These are phyloP conservation scores for Tenebrio molitor DNA, from an alignment of 1,140 invertebrate species.

Conservation along the genomic window DNA sequence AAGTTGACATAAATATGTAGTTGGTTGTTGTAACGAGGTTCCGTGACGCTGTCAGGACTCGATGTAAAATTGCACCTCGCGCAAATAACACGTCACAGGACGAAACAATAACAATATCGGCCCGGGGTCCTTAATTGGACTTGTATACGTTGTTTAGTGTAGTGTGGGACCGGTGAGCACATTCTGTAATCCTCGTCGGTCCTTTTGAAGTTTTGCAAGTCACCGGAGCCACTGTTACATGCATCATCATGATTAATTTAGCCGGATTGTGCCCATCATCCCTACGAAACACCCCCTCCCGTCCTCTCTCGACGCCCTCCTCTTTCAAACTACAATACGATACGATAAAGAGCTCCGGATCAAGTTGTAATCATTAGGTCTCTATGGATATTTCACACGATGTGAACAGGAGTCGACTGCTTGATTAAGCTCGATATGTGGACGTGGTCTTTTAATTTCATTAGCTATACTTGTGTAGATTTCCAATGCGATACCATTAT, in stretches of 20 bases:
- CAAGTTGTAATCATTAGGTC: constrained; percentile 28
- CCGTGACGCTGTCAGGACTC: neutral
- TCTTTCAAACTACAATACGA: constrained; percentile 28
- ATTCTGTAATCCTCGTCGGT: constrained; percentile 28
- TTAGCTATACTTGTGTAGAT: constrained; percentile 11
- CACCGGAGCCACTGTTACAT: constrained; percentile 55
- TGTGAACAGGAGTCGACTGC: constrained; percentile 3
- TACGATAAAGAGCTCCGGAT: constrained; percentile 27
- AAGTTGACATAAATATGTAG: neutral
- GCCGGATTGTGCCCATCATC: constrained; percentile 49
- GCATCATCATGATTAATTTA: constrained; percentile 58
- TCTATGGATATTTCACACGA: constrained; percentile 4
- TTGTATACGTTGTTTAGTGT: constrained; percentile 54
- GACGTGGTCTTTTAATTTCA: neutral
- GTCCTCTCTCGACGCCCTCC: constrained; percentile 9
- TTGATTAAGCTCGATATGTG: constrained; percentile 8
- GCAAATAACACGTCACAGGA: constrained; percentile 14
- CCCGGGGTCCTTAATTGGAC: constrained; percentile 49
- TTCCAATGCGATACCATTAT: constrained; percentile 2
- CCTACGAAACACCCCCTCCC: constrained; percentile 25
- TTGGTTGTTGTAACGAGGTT: neutral
- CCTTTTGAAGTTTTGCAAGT: constrained; percentile 53
- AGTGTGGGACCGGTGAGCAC: constrained; percentile 31
- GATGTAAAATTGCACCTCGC: neutral
- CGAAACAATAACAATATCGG: constrained; percentile 48